Evolutionary conservation across 2,797 vertebrate genomes (phyloP).

Genomic region (Myiothlypis chrysogaster): DNA sequence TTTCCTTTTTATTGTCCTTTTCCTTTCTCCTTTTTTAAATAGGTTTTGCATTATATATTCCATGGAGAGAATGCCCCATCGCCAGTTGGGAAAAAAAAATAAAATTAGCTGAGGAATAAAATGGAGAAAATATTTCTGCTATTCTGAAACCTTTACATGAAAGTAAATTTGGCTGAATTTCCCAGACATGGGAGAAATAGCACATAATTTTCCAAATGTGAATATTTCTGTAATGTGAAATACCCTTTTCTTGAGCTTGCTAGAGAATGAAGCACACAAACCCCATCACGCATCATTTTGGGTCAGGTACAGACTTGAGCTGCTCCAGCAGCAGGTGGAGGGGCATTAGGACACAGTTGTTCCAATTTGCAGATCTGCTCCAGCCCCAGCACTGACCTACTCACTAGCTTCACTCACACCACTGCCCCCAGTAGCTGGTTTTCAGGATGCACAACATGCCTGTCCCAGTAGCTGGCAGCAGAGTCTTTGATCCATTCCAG

Average conservation of each 20-base stretch:
- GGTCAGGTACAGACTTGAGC: neutral
- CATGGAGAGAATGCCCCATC: neutral
- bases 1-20: neutral
- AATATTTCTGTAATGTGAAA: neutral
- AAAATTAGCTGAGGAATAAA: neutral
- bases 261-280: neutral
- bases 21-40: neutral
- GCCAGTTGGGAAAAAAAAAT: neutral
- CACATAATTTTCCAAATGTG: neutral
- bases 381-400: neutral
- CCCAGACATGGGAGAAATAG: neutral
- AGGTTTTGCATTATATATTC: neutral
- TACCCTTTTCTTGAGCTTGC: neutral
- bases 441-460: neutral
- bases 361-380: neutral
- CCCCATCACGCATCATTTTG: neutral
- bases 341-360: neutral
- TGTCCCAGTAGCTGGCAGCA: neutral
- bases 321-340: neutral
- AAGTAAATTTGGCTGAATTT: neutral
- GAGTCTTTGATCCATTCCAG: neutral
- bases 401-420: neutral
- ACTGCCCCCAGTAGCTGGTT: rapidly evolving
- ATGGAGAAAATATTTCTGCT: neutral
- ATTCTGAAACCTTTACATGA: neutral